Evolutionary conservation across 1,140 invertebrate species (phyloP).

Genomic region (Steinernema khuongi): DNA sequence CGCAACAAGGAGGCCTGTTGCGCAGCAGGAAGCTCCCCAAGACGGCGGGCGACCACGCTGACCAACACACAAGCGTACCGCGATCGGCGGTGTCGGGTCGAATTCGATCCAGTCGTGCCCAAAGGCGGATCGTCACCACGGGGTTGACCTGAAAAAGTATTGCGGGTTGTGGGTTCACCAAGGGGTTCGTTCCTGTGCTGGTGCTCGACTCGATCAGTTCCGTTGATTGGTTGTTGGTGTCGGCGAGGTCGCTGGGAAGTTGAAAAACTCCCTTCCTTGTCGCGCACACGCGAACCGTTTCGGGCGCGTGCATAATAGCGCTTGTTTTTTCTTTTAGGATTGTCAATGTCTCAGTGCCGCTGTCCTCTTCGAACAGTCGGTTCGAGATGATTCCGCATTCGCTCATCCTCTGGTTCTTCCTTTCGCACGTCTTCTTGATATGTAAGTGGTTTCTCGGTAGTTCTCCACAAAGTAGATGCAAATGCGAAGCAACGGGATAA

Average conservation of each 20-base stretch:
- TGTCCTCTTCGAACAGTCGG: not conserved
- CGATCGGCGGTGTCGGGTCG: too few relatives aligned
- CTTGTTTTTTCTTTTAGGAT: not conserved
- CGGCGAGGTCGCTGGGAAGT: conserved; percentile 6
- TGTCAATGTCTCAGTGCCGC: not conserved
- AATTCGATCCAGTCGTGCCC: too few relatives aligned
- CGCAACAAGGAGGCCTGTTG: conserved; percentile 5
- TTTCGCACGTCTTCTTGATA: not conserved
- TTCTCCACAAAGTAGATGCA: not conserved
- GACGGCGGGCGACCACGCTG: too few relatives aligned
- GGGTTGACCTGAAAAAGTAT: too few relatives aligned
- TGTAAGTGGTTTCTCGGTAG: not conserved
- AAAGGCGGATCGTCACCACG: too few relatives aligned
- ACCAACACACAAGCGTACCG: too few relatives aligned
- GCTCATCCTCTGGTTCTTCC: not conserved
- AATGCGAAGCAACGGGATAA: too few relatives aligned
- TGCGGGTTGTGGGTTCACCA: not conserved
- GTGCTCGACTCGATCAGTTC: not conserved
- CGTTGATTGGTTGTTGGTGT: conserved; percentile 9
- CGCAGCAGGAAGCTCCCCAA: too few relatives aligned
- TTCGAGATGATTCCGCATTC: not conserved
- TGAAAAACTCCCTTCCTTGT: conserved; percentile 8
- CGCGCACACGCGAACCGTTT: conserved; percentile 5
- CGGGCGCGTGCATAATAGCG: not conserved
- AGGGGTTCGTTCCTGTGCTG: not conserved